Evolutionary conservation across 2,888 invertebrate genomes (phyloP), one percentile per base, ranked within the genome.

Genomic region (Melolontha melolontha): DNA sequence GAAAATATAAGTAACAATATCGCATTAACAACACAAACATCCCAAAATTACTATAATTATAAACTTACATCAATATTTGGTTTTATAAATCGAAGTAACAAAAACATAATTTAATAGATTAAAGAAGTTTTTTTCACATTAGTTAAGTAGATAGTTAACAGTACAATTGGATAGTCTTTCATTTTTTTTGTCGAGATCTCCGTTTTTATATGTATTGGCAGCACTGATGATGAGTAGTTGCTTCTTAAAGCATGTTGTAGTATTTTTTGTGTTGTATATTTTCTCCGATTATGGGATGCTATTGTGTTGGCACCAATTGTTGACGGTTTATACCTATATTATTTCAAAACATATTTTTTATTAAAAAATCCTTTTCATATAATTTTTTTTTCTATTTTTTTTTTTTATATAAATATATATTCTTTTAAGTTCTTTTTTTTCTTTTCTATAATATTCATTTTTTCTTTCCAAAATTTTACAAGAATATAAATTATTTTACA

Each of bases 271-370:
- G 66, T 51, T 49, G 50, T 68, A 39, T 55, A 54, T 63, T 63
- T 67, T 52, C 68, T 68, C 50, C 68, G 47, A 34, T 68, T 68
- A 64, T 68, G 55, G 64, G 68, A 68, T 68, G 68, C 57, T 66
- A 29, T 59, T 68, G 63, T 68, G 68, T 52, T 68, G 66, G 66
- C 27, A 57, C 55, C 66, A 51, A 63, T 55, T 52, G 68, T 55
- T 68, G 68, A 63, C 54, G 55, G 69, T 69, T 34, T 69, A 69
- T 34, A 69, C 69, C 69, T 69, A 66, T 69, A 66, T 65, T 66
- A 52, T 69, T 67, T 66, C 62, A 52, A 69, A 69, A 69, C 59
- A 69, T 52, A 69, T 66, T 52, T 66, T 52, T 65, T 62, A 69
- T 66, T 69, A 66, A 69, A 68, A 66, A 55, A 29, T 17, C 22